Evolutionary conservation across 2,888 invertebrate genomes (phyloP).

Genomic region (Harpalus rufipes): DNA sequence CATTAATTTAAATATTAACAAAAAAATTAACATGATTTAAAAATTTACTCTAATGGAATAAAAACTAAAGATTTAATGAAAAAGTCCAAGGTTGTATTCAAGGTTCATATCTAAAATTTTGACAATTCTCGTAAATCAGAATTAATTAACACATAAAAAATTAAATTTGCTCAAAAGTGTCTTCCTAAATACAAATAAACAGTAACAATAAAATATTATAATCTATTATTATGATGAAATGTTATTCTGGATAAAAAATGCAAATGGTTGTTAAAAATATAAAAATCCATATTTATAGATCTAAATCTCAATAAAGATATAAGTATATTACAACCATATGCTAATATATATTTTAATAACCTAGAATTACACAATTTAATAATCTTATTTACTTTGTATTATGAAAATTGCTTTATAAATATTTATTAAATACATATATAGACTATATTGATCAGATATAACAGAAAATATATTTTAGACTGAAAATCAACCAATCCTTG

Average conservation of each 20-base stretch:
- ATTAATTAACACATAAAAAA: constrained; percentile 17
- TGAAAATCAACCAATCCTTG: too few species aligned
- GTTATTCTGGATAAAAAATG: constrained; percentile 8
- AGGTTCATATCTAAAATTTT: constrained; percentile 33
- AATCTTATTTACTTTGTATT: not conserved
- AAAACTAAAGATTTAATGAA: constrained; percentile 20
- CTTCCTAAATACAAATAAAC: constrained; percentile 2
- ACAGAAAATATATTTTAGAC: not conserved
- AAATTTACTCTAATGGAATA: constrained; percentile 20
- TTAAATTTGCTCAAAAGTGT: not conserved
- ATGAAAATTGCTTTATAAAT: not conserved
- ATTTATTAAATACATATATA: not conserved
- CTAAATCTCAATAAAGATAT: not conserved
- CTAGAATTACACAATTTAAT: not conserved
- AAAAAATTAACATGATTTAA: constrained; percentile 38
- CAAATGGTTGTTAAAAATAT: not conserved
- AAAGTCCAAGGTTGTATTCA: constrained; percentile 16
- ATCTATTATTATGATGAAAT: not conserved
- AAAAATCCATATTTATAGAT: not conserved
- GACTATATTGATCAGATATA: not conserved
- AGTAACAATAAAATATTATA: not conserved
- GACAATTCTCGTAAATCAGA: constrained; percentile 36
- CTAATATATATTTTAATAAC: not conserved
- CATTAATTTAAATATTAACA: constrained; percentile 26
- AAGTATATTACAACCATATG: not conserved